Percentiles rank a stretch among this genome's conserved stretches.
Conservation (phyloP, 1,140 invertebrate species). For the Pseudoatta argentina region DNA sequence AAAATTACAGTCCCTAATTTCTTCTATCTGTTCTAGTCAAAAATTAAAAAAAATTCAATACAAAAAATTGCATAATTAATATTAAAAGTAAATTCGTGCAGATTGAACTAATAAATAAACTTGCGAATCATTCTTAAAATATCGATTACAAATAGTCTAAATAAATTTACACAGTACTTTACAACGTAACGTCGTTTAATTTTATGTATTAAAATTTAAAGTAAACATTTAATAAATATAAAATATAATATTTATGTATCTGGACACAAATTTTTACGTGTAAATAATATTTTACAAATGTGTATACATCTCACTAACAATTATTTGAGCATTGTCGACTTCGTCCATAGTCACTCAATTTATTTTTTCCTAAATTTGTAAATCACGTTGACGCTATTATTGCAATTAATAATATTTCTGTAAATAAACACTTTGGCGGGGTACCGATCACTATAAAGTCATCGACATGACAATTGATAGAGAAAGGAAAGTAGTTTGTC, state of each 20-base stretch:
- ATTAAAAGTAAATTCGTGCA: background rate
- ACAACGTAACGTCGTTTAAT: background rate
- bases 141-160: background rate
- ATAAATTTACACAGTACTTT: background rate
- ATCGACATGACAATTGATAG: background rate
- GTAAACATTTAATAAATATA: background rate
- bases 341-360: conserved; percentile 75
- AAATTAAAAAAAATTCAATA: conserved; percentile 15
- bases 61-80: conserved; percentile 4
- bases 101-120: background rate
- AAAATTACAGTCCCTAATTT: background rate
- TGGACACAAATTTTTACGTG: background rate
- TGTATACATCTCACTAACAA: conserved; percentile 73
- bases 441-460: background rate
- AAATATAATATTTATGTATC: background rate
- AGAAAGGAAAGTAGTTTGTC: background rate
- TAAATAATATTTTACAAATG: background rate
- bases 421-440: conserved; percentile 28
- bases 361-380: background rate
- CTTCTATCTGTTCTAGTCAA: background rate
- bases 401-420: background rate
- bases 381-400: background rate
- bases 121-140: background rate
- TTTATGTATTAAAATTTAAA: background rate
- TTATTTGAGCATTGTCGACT: conserved; percentile 78